Conservation (phyloP, 2,797 vertebrate genomes). For the Ataeniobius toweri region DNA sequence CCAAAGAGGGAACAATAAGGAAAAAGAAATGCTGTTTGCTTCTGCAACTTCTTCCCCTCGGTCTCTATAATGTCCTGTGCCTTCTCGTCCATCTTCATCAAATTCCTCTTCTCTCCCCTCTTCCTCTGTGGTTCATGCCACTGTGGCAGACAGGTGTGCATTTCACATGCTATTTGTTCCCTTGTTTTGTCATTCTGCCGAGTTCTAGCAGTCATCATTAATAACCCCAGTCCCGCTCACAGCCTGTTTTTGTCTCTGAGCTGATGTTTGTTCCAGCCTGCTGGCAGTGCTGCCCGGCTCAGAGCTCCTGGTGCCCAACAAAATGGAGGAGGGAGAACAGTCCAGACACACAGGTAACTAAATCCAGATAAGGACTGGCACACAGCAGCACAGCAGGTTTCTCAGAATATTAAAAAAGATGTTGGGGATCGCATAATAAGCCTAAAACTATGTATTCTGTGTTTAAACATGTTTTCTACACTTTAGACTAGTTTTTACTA, state of each 20-base stretch:
- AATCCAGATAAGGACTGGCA: slow-evolving; percentile 33
- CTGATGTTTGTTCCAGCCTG: slow-evolving; percentile 59
- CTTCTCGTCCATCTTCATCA: slow-evolving; percentile 52
- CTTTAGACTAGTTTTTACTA: not conserved
- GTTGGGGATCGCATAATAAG: not conserved
- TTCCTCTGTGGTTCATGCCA: slow-evolving; percentile 37
- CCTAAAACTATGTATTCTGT: not conserved
- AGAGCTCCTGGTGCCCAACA: slow-evolving; percentile 33
- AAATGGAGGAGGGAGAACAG: slow-evolving; percentile 60
- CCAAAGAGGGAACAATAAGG: not conserved
- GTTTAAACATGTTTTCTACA: not conserved
- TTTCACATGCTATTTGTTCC: slow-evolving; percentile 72
- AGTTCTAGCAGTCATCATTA: slow-evolving; percentile 68
- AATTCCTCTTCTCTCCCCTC: slow-evolving; percentile 37
- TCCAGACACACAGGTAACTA: slow-evolving; percentile 32
- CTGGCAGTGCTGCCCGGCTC: slow-evolving; percentile 55
- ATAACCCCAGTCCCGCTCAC: slow-evolving; percentile 59
- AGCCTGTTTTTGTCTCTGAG: slow-evolving; percentile 57
- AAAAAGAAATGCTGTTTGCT: slow-evolving; percentile 2
- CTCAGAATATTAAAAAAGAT: slow-evolving; percentile 25
- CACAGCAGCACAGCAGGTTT: slow-evolving; percentile 28
- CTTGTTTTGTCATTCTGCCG: slow-evolving; percentile 66
- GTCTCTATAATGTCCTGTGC: not conserved
- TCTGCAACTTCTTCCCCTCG: slow-evolving; percentile 7
- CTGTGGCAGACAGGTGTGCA: slow-evolving; percentile 60